Evolutionary conservation across 2,113 vertebrate genomes (phyloP), one percentile per base, ranked within the genome.

Genomic region (Poeciliopsis turrubarensis): DNA sequence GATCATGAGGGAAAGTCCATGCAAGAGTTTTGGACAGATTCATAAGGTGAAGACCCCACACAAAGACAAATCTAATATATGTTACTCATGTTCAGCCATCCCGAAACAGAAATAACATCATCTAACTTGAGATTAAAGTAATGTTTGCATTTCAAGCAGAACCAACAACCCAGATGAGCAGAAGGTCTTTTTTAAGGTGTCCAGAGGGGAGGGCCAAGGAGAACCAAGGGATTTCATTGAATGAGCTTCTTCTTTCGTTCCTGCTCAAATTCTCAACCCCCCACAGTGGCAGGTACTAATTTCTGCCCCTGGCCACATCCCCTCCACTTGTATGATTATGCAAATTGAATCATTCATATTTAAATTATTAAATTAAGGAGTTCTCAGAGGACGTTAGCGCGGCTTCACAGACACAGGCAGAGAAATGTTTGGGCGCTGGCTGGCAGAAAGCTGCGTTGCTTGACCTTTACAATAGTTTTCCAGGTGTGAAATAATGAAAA

Each of bases 281-380:
- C 86, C 0, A 30, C 3, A 30, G 29, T 30, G 29, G 29, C 29
- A 3, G 29, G n/a, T n/a, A n/a, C n/a, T n/a, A n/a, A n/a, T n/a
- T n/a, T n/a, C n/a, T n/a, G n/a, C n/a, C n/a, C n/a, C n/a, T n/a
- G n/a, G 68, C 69, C 62, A 72, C 72, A 66, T 70, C 39, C 32
- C 70, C 25, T 75, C 74, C 65, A 79, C 67, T 84, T 73, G 75
- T 77, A 78, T 82, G 65, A 64, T 86, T 80, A 89, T 88, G 86
- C 80, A 89, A 90, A 89, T 65, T 12, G 17, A 1, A 65, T 84
- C 75, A 90, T 92, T 86, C 90, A 93, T 93, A 92, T 93, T 91
- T 81, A 85, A 83, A 87, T 86, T 3, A 76, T 89, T 84, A 85
- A 89, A n/a, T 89, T 91, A 89, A 83, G 15, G 34, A 78, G 69